phyloP scores from a whole-genome alignment of 2,113 vertebrate genomes.

The Gambusia affinis region DNA sequence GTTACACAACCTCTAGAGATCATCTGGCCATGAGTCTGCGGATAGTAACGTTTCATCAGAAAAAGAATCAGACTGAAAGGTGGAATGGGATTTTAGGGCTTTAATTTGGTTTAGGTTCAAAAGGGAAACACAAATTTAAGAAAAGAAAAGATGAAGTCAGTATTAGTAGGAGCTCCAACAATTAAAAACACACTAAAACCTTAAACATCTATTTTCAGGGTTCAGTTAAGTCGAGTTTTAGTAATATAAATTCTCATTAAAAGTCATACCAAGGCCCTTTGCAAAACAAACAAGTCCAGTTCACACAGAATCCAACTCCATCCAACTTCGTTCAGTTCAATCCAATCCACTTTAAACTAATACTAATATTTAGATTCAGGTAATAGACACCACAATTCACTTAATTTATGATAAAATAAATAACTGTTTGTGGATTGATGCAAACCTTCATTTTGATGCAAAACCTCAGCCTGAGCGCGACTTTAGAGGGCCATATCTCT shows the following conservation, averaged over 20 bases:
- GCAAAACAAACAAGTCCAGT: not conserved
- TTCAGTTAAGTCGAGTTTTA: not conserved
- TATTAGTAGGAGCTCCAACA: too few species aligned
- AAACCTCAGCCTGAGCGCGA: too few species aligned
- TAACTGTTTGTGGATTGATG: not conserved
- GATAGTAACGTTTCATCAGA: constrained; percentile 33
- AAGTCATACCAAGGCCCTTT: too few species aligned
- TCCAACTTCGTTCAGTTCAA: not conserved
- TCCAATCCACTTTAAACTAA: not conserved
- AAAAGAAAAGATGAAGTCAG: too few species aligned
- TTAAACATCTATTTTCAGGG: not conserved
- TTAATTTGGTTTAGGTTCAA: too few species aligned
- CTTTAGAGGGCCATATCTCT: not conserved
- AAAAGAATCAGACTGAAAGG: not conserved
- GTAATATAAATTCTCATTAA: too few species aligned
- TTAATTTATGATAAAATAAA: too few species aligned
- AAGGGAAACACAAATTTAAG: too few species aligned
- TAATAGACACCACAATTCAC: not conserved
- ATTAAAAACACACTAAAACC: too few species aligned
- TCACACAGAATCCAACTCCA: not conserved
- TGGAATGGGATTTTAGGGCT: too few species aligned
- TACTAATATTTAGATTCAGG: not conserved
- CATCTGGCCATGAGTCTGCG: constrained; percentile 34
- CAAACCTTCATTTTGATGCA: too few species aligned
- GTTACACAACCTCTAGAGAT: constrained; percentile 38